phyloP scores from a whole-genome alignment of 2,888 invertebrate genomes.

The Neoascia interrupta region DNA sequence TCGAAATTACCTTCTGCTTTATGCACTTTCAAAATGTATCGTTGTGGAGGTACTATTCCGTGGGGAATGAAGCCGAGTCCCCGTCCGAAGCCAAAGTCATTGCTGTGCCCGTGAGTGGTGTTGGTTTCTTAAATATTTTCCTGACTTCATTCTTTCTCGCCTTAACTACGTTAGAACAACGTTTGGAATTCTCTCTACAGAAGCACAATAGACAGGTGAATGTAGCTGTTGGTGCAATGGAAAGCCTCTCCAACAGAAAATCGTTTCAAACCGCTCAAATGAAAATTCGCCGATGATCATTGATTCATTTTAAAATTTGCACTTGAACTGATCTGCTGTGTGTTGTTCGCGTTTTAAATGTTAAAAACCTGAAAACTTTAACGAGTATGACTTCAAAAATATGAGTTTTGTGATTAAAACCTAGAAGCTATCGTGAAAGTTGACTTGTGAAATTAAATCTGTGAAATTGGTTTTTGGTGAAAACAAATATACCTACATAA shows the following conservation, averaged over 20 bases:
- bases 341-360: slow-evolving; percentile 1
- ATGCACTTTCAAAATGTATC: neutral
- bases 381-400: neutral
- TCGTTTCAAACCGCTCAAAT: slow-evolving; percentile 39
- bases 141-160: slow-evolving; percentile 18
- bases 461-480: neutral
- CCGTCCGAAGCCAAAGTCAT: neutral
- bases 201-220: slow-evolving; percentile 66
- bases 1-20: neutral
- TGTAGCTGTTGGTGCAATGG: slow-evolving; percentile 35
- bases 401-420: no score
- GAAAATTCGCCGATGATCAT: slow-evolving; percentile 39
- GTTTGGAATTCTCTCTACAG: slow-evolving; percentile 28
- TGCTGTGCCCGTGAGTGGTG: neutral
- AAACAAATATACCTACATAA: neutral
- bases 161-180: slow-evolving; percentile 52
- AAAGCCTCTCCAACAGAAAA: slow-evolving; percentile 52
- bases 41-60: neutral
- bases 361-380: neutral
- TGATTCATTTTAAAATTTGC: slow-evolving; percentile 61
- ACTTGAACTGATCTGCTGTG: slow-evolving; percentile 63
- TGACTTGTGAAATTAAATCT: slow-evolving; percentile 29
- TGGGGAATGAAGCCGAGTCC: neutral
- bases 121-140: slow-evolving; percentile 13
- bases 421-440: slow-evolving; percentile 1